A percentile compares a stretch with the other conserved stretches of the same genome.
Conservation (phyloP, 2,113 vertebrate genomes). For the Pterophyllum scalare region DNA sequence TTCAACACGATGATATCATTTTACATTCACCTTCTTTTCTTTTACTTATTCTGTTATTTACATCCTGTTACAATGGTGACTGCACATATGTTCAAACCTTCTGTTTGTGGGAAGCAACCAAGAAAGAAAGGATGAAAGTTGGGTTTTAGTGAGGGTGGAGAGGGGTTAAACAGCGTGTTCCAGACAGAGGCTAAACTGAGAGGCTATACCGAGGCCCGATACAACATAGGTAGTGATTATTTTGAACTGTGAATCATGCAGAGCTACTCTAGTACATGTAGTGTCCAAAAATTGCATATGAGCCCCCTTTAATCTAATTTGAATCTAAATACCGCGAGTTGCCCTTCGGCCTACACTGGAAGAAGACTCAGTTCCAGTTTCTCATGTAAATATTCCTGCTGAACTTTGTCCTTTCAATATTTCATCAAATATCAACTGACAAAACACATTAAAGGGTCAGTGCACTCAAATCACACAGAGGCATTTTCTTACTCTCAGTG, state of each 20-base stretch:
- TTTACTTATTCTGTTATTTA: background rate
- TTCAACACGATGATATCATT: constrained; percentile 6
- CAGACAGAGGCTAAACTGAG: background rate
- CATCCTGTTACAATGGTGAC: background rate
- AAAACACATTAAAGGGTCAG: constrained; percentile 54
- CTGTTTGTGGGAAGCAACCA: background rate
- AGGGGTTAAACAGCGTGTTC: background rate
- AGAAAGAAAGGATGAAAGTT: background rate
- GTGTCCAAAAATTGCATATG: background rate
- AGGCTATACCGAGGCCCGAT: background rate
- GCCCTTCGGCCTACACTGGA: constrained; percentile 18
- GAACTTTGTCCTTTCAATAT: constrained; percentile 64
- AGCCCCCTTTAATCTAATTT: background rate
- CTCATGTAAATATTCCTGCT: background rate
- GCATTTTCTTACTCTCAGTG: background rate
- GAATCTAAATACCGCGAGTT: constrained; percentile 1
- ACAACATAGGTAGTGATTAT: background rate
- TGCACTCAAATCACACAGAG: constrained; percentile 27
- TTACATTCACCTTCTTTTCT: background rate
- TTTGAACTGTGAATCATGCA: background rate
- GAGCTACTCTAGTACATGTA: background rate
- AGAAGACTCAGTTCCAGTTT: constrained; percentile 42
- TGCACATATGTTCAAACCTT: background rate
- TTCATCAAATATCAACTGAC: constrained; percentile 68
- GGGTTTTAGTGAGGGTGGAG: background rate